Evolutionary conservation across 2,888 invertebrate species (phyloP).

Genomic region (Cerastis leucographa): DNA sequence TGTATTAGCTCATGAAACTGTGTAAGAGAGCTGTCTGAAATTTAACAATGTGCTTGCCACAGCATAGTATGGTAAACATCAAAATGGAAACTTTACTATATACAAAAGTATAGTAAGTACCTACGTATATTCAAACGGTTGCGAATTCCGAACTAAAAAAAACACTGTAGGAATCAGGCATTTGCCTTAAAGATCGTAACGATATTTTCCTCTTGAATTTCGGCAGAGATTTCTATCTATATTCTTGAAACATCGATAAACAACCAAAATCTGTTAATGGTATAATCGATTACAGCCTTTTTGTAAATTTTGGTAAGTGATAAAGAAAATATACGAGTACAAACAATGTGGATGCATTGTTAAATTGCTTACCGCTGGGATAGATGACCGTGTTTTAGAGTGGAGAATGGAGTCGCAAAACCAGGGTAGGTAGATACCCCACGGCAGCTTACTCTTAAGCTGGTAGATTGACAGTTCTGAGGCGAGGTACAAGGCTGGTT

Average conservation of each 20-base stretch:
- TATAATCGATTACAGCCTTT: not conserved
- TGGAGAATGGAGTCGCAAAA: too few species aligned
- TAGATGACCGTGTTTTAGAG: not conserved
- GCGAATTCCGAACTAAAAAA: too few species aligned
- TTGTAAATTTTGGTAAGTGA: not conserved
- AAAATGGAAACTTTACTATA: not conserved
- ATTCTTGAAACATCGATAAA: constrained; percentile 2
- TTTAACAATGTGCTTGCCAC: not conserved
- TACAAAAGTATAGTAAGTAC: not conserved
- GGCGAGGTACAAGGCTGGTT: not conserved
- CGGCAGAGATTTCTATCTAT: not conserved
- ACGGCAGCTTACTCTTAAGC: too few species aligned
- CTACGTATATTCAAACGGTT: too few species aligned
- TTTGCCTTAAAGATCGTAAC: not conserved
- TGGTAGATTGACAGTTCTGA: not conserved
- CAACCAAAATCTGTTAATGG: not conserved
- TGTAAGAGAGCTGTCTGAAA: not conserved
- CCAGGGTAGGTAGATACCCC: not conserved
- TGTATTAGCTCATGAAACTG: not conserved
- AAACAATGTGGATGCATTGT: not conserved
- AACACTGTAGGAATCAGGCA: not conserved
- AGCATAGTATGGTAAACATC: too few species aligned
- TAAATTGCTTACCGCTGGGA: not conserved
- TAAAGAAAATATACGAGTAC: not conserved
- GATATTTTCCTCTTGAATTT: not conserved